Evolutionary conservation across 2,113 vertebrate species (phyloP).

Genomic region (Speoplatyrhinus poulsoni): DNA sequence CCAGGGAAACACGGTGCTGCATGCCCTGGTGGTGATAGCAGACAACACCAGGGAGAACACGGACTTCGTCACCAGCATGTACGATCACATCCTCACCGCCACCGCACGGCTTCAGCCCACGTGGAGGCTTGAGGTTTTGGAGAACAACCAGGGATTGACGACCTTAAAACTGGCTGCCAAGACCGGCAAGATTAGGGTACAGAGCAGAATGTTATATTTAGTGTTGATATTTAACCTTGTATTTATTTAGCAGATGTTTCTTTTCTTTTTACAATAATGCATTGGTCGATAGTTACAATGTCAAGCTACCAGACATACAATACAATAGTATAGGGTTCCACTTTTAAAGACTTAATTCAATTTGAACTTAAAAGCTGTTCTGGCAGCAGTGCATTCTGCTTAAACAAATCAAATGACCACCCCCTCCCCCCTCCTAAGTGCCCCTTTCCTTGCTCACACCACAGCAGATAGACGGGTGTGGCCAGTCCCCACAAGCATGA

Average conservation of each 20-base stretch:
- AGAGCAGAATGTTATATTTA: neutral
- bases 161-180: slow-evolving; percentile 89
- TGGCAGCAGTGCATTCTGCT: too few relatives aligned
- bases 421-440: too few relatives aligned
- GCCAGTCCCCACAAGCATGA: too few relatives aligned
- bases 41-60: slow-evolving; percentile 89
- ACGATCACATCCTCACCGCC: slow-evolving; percentile 85
- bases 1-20: slow-evolving; percentile 89
- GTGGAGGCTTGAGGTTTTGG: slow-evolving; percentile 84
- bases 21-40: slow-evolving; percentile 87
- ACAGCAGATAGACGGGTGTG: too few relatives aligned
- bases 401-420: too few relatives aligned
- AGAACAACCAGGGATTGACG: slow-evolving; percentile 84
- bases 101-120: slow-evolving; percentile 79
- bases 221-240: neutral
- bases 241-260: neutral
- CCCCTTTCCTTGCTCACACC: too few relatives aligned
- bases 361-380: too few relatives aligned
- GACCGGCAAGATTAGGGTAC: slow-evolving; percentile 87
- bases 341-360: too few relatives aligned
- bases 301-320: too few relatives aligned
- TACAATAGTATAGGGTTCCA: too few relatives aligned
- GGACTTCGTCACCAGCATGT: slow-evolving; percentile 89
- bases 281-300: too few relatives aligned
- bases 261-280: too few relatives aligned